Evolutionary conservation across 2,888 invertebrate species (phyloP), one percentile per base, ranked within the genome.

Genomic region (Ditula angustiorana): DNA sequence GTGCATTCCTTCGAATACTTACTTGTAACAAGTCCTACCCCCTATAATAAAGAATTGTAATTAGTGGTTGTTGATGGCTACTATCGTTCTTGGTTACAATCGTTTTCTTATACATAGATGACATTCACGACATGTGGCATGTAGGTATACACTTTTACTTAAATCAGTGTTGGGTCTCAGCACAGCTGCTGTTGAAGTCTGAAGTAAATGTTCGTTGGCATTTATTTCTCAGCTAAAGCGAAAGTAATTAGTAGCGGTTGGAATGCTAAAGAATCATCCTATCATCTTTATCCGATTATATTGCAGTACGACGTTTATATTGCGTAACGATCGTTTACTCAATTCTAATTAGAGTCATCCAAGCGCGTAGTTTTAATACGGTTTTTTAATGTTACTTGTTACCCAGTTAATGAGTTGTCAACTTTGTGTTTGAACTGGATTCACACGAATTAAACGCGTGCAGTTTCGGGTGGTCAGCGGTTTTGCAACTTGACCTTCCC

Each of bases 401-500:
- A 23, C 16, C 41, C 19, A 19, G 41, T 10, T 19, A 41, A 41
- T 16, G 16, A 50, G 11, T 28, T 16, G 26, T 28, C 13, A 8
- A 16, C 4, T 28, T 26, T 49, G 13, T 19, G 7, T 24, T 47
- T 28, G 26, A 50, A 7, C 28, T 13, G n/a, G 28, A 10, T 50
- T 11, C 28, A 23, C 49, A 50, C 28, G 19, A 13, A 0, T 23
- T 24, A 47, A 13, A 8, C 24, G 24, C 13, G 24, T 4, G 24
- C 24, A 4, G 24, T 8, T 23, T 23, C 24, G 24, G 41, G 11
- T 13, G n/a, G 65, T 63, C 61, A 59, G 53, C 52, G 8, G 33
- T 64, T 65, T 66, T 44, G 61, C 53, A 62, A 68, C 23, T 30
- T 61, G 68, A 58, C 66, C 62, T 69, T 61, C 59, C 56, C 46